These are phyloP conservation scores for Cyrtonyx montezumae DNA, from an alignment of 2,113 vertebrate genomes.

Conservation along the genomic window DNA sequence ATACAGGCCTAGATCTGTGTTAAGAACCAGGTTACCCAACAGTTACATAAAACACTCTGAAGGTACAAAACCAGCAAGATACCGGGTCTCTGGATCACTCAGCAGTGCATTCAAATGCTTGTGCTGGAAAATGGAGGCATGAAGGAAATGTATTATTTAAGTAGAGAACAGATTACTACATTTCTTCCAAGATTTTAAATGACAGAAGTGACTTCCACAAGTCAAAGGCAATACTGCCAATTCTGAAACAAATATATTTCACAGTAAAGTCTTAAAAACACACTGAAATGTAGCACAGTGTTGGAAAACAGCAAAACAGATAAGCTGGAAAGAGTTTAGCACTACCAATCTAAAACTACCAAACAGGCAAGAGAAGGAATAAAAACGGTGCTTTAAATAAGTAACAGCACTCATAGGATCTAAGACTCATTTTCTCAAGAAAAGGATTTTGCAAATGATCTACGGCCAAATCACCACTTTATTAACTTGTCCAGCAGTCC, in stretches of 20 bases:
- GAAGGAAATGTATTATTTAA: not conserved
- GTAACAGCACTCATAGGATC: not conserved
- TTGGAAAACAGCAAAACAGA: not conserved
- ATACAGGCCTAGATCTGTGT: not conserved
- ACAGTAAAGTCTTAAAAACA: not conserved
- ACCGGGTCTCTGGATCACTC: not conserved
- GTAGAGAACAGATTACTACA: not conserved
- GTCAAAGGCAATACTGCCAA: not conserved
- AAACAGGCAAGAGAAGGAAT: not conserved
- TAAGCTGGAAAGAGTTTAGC: not conserved
- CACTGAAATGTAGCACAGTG: not conserved
- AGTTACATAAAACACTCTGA: not conserved
- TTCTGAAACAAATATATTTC: not conserved
- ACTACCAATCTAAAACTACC: not conserved
- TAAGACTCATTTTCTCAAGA: not conserved
- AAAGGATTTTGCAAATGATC: not conserved
- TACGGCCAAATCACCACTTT: fast-evolving
- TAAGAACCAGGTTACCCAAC: not conserved
- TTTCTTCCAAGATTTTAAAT: not conserved
- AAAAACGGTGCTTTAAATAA: not conserved
- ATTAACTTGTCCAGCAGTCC: not conserved
- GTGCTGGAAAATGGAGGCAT: not conserved
- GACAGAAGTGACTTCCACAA: not conserved
- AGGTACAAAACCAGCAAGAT: not conserved
- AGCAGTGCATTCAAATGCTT: not conserved